A percentile compares a stretch with the other conserved stretches of the same genome.
These are phyloP conservation scores for Tetrapedia diversipes DNA, from an alignment of 2,888 invertebrate species.

Conservation along the genomic window DNA sequence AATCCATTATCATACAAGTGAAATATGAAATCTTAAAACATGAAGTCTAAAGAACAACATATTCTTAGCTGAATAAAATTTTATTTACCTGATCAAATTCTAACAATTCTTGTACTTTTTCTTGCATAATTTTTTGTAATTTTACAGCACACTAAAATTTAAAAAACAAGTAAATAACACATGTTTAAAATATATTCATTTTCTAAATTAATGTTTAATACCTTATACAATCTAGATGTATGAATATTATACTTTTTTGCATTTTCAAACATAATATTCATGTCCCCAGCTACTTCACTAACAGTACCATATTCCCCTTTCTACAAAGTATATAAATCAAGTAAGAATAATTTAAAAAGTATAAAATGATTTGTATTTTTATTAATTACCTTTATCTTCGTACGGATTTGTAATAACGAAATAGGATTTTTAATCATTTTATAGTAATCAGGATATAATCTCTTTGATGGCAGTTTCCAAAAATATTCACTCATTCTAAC, in stretches of 20 bases:
- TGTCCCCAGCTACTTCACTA: conserved; percentile 95
- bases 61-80: conserved; percentile 9
- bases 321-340: conserved; percentile 65
- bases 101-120: conserved; percentile 89
- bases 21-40: no score
- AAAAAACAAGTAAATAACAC: conserved; percentile 44
- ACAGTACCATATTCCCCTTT: conserved; percentile 92
- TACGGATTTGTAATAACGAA: conserved; percentile 95
- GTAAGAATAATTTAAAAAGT: conserved; percentile 24
- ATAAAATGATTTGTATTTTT: conserved; percentile 10
- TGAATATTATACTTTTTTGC: conserved; percentile 95
- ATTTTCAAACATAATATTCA: conserved; percentile 98
- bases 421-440: conserved; percentile 98
- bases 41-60: conserved; percentile 11
- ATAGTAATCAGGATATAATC: conserved; percentile 98
- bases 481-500: conserved; percentile 95
- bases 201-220: conserved; percentile 75
- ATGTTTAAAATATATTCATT: conserved; percentile 14
- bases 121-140: conserved; percentile 92
- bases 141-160: conserved; percentile 89
- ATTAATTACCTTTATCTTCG: conserved; percentile 87
- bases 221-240: conserved; percentile 92
- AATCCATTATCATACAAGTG: neutral
- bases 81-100: conserved; percentile 86
- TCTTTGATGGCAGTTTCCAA: conserved; percentile 94